These are phyloP conservation scores for Lepidochitona cinerea DNA, from an alignment of 2,888 invertebrate species.

Conservation along the genomic window DNA sequence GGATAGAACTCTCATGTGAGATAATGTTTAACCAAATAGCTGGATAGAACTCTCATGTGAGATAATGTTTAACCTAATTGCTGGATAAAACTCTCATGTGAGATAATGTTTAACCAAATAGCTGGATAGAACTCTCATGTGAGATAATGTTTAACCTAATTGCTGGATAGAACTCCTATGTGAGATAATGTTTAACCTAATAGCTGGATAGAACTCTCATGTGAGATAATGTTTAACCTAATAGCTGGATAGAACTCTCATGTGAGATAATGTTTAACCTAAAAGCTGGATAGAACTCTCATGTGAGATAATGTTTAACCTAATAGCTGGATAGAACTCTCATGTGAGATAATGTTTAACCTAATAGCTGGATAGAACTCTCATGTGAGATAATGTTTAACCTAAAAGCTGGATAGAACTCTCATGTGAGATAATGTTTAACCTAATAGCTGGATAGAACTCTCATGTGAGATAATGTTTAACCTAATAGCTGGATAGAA, in stretches of 20 bases:
- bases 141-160: too few relatives aligned
- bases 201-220: constrained; percentile 53
- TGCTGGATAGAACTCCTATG: constrained; percentile 54
- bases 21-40: constrained; percentile 56
- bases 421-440: too few relatives aligned
- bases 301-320: too few relatives aligned
- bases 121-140: constrained; percentile 55
- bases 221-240: too few relatives aligned
- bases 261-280: too few relatives aligned
- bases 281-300: constrained; percentile 52
- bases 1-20: constrained; percentile 58
- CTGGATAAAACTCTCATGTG: constrained; percentile 55
- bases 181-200: too few relatives aligned
- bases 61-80: too few relatives aligned
- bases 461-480: too few relatives aligned
- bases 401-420: constrained; percentile 54
- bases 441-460: constrained; percentile 55
- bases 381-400: too few relatives aligned
- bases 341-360: too few relatives aligned
- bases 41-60: constrained; percentile 56
- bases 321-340: constrained; percentile 52
- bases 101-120: too few relatives aligned
- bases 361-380: constrained; percentile 54
- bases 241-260: constrained; percentile 53
- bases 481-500: constrained; percentile 56